Base-by-base conservation (phyloP, 2,888 invertebrate genomes). In the Drosophila meridiana region DNA sequence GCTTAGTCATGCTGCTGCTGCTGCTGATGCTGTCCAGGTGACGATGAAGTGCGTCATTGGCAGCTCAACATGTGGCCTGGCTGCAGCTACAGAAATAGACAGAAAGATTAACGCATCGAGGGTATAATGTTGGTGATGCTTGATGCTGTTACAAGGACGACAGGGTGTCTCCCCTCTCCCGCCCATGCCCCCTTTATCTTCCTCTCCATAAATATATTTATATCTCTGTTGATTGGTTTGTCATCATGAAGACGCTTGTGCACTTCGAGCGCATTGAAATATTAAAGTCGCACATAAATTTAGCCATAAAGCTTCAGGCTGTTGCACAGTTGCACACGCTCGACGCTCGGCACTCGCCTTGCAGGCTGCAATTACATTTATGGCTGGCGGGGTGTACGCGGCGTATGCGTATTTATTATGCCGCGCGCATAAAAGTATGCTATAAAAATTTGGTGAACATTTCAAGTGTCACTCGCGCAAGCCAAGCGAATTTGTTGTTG, bases 341-440 rank as follows among this genome's bases (percentile, higher is more conserved):
- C 32, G 20, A 26, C 55, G 20, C 26, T 9, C 42, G 8, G 8
- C 61, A 9, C 60, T 36, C 26, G 20, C 52, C 68, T 56, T 69
- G 69, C 78, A 73, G 50, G 40, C 77, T 76, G 77, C 76, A 76
- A 76, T 76, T 76, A 76, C 68, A 76, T 76, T 76, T 72, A 76
- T 61, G 63, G 53, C 76, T 67, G 48, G 36, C 76, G 67, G 63
- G 72, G 56, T 28, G 20, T 52, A 76, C 38, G 60, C 76, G 70
- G 61, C 66, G 70, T 70, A 74, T 78, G 58, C 60, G 70, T 74
- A 66, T 73, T 69, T 77, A 62, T 61, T 74, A 66, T 78, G 74
- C 53, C 65, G 57, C 56, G 59, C 78, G 74, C 77, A 67, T 70
- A 66, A 78, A 73, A 78, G 74, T 78, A 78, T 78, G 77, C 77